These are phyloP conservation scores for Todus mexicanus DNA, from an alignment of 2,797 vertebrate species.

Conservation along the genomic window DNA sequence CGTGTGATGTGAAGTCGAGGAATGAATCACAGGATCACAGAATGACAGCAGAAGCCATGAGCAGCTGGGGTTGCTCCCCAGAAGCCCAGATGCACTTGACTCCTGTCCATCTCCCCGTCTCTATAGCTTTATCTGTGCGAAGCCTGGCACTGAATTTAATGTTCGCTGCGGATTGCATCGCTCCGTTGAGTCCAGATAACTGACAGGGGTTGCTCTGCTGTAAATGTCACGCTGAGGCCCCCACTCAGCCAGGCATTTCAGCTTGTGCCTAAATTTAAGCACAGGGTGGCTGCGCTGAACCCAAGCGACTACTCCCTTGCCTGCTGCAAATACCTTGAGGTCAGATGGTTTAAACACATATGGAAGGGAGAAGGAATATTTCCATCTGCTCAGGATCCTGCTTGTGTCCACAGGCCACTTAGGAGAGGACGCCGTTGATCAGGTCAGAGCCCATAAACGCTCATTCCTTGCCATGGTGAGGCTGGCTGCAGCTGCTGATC, in stretches of 20 bases:
- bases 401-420: not conserved
- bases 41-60: not conserved
- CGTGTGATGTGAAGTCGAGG: not conserved
- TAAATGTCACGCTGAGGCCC: not conserved
- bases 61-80: constrained; percentile 3
- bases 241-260: not conserved
- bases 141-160: not conserved
- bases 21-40: not conserved
- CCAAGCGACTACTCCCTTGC: not conserved
- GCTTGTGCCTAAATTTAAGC: not conserved
- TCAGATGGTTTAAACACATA: not conserved
- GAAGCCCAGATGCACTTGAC: constrained; percentile 22
- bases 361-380: not conserved
- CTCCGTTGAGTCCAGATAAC: not conserved
- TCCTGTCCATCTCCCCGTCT: constrained; percentile 24
- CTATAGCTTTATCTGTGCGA: not conserved
- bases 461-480: not conserved
- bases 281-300: not conserved
- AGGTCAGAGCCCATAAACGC: not conserved
- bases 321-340: not conserved
- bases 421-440: not conserved
- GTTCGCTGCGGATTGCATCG: not conserved
- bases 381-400: not conserved
- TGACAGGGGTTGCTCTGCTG: not conserved
- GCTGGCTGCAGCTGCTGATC: not conserved